Evolutionary conservation across 35 echinoderm and acorn worm genomes (phyloP).

Genomic region (Anneissia japonica): DNA sequence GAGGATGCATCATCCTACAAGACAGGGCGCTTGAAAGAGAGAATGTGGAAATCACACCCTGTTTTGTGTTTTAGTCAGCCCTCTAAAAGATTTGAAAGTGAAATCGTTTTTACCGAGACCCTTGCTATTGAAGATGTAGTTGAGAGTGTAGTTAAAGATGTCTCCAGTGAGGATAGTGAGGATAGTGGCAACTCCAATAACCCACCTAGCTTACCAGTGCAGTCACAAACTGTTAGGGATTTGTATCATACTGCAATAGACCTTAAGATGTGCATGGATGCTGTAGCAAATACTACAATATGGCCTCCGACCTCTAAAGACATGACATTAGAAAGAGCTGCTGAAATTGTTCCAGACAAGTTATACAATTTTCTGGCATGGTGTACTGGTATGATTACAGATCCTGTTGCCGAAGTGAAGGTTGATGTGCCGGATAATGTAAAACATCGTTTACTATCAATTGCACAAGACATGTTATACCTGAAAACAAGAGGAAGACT

Average conservation of each 20-base stretch:
- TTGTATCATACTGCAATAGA: background rate
- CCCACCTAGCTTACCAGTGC: background rate
- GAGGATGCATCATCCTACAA: conserved; percentile 7
- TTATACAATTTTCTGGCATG: conserved; percentile 65
- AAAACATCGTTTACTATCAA: conserved; percentile 16
- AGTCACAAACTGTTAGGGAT: conserved; percentile 5
- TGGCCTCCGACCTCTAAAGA: conserved; percentile 47
- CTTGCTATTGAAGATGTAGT: conserved; percentile 4
- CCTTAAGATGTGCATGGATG: background rate
- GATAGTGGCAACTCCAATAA: background rate
- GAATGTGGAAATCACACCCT: background rate
- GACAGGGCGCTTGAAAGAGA: background rate
- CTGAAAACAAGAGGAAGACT: conserved; percentile 31
- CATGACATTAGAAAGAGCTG: conserved; percentile 1
- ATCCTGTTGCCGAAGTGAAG: background rate
- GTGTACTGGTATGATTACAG: conserved; percentile 6
- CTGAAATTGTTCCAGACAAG: conserved; percentile 28
- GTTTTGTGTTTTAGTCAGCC: background rate
- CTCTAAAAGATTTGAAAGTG: conserved; percentile 12
- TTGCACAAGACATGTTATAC: conserved; percentile 47
- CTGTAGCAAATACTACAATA: background rate
- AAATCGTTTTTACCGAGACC: conserved; percentile 23
- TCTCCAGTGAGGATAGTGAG: background rate
- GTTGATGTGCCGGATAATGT: conserved; percentile 8
- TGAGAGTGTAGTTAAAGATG: background rate